Percentiles rank a stretch among this genome's conserved stretches.
phyloP scores from a whole-genome alignment of 2,113 vertebrate genomes.

The Psephotus haematonotus region DNA sequence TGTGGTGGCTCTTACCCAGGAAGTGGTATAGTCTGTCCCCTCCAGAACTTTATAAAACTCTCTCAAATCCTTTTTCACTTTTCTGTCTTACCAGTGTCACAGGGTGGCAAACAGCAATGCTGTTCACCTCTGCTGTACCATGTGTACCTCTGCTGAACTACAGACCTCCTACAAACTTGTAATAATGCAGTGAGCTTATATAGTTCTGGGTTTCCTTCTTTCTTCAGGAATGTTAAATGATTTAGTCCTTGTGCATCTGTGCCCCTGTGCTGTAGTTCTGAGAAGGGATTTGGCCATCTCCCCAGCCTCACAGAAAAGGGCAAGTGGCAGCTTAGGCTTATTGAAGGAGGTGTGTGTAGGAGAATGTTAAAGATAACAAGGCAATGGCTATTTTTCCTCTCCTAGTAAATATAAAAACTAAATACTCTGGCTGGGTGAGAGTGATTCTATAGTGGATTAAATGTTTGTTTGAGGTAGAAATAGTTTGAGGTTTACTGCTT shows the following conservation, averaged over 20 bases:
- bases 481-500: neutral
- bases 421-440: neutral
- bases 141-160: neutral
- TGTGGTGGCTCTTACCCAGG: neutral
- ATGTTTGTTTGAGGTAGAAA: neutral
- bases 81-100: neutral
- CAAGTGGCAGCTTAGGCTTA: neutral
- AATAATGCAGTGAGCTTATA: neutral
- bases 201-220: accelerated
- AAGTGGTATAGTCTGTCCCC: neutral
- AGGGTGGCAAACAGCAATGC: neutral
- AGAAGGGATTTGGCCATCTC: neutral
- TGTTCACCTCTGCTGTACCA: neutral
- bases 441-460: neutral
- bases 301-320: neutral
- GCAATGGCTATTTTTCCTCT: neutral
- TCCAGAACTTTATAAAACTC: neutral
- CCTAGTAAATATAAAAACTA: neutral
- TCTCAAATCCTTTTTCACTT: neutral
- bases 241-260: neutral
- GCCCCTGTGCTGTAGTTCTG: accelerated
- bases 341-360: neutral
- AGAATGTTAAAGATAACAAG: accelerated
- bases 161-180: neutral
- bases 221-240: neutral